Conservation (phyloP, 2,113 vertebrate species). For the Trochalopteron elliotii region DNA sequence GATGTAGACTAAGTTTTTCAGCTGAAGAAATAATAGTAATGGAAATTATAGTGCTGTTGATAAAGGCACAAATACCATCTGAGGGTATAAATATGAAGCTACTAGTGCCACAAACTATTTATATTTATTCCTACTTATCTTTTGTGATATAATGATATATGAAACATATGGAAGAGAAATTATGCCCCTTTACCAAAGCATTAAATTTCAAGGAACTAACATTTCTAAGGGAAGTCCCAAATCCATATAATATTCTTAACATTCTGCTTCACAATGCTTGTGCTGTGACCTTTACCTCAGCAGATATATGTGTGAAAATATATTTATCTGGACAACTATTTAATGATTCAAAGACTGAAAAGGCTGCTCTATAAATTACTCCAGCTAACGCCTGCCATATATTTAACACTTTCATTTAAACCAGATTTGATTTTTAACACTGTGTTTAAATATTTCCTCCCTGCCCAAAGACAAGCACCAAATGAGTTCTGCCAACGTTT, state of each 20-base stretch:
- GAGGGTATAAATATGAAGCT: background rate
- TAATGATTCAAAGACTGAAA: background rate
- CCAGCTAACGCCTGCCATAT: background rate
- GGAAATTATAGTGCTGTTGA: background rate
- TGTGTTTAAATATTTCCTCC: background rate
- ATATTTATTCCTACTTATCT: background rate
- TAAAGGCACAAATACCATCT: background rate
- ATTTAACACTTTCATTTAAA: background rate
- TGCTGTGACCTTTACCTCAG: slow-evolving; percentile 33
- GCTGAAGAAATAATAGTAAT: background rate
- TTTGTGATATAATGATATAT: background rate
- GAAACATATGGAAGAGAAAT: background rate
- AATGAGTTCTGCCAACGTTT: background rate
- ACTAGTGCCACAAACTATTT: background rate
- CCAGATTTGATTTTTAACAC: background rate
- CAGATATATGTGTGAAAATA: slow-evolving; percentile 10
- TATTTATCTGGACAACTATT: slow-evolving; percentile 17
- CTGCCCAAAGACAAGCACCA: background rate
- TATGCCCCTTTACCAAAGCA: background rate
- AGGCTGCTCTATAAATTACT: slow-evolving; percentile 4
- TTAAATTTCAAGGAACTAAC: background rate
- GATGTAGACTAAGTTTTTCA: background rate
- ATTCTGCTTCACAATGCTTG: background rate
- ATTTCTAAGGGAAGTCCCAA: background rate
- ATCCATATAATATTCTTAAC: background rate